Base-by-base conservation (phyloP, 2,797 vertebrate species). In the Carapus acus region DNA sequence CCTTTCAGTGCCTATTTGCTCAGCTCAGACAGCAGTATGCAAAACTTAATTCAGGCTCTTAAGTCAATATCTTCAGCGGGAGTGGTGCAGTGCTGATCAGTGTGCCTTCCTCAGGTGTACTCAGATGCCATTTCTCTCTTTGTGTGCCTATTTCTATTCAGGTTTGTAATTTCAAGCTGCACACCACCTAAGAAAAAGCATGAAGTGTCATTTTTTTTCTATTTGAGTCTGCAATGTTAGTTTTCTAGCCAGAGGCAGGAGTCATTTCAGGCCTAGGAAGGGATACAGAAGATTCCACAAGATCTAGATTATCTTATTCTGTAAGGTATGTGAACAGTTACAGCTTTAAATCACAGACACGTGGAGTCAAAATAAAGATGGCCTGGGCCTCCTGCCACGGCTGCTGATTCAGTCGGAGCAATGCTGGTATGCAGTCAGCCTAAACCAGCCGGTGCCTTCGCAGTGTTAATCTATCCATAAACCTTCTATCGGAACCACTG, bases 401-500 rank as follows among this genome's bases (percentile, higher is more conserved):
- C 44, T 65, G 52, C 54, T 20, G 14, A 63, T 42, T 41, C 19
- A 52, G 63, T 49, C 34, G 63, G 54, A 38, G 42, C 36, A 54
- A 53, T 2, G 33, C 44, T 8, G 43, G 36, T 49, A 48, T 71
- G 68, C 42, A 8, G 46, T 65, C 57, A 51, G 66, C 78, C 67
- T 71, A 81, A 80, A 56, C 71, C 70, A 62, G 54, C 4, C 7
- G 20, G 75, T 83, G 76, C 78, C 75, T 82, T 70, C 21, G 52
- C 18, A 54, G 39, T 67, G 16, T 56, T 57, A 62, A 11, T 53
- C 29, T 66, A 24, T 21, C 36, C 9, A 2, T 48, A 12, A 46
- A 49, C 44, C 67, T 65, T 73, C 58, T 67, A 52, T 63, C 54
- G 39, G 54, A 69, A 53, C 69, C 66, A 61, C 63, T 67, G 54